These are phyloP conservation scores for Drosophila nikananu DNA, from an alignment of 1,140 invertebrate species.

Conservation along the genomic window DNA sequence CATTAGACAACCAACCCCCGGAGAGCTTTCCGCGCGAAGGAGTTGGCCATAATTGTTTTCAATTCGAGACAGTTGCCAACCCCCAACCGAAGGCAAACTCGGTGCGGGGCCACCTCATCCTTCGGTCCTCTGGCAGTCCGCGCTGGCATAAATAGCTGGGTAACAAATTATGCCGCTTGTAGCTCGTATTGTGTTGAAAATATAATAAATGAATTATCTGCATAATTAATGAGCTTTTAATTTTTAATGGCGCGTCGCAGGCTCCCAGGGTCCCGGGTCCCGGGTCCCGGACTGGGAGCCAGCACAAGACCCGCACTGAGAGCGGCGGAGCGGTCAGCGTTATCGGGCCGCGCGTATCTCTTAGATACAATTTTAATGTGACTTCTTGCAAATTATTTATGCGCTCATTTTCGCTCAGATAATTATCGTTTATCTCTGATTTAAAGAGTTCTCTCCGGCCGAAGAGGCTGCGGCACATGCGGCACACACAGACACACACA, in stretches of 20 bases:
- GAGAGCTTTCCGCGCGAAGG: constrained; percentile 16
- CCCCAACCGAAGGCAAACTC: background rate
- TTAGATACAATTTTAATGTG: constrained; percentile 85
- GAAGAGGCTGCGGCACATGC: constrained; percentile 56
- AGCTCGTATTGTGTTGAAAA: constrained; percentile 74
- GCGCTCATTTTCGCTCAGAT: constrained; percentile 83
- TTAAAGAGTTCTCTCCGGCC: constrained; percentile 66
- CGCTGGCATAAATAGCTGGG: constrained; percentile 65
- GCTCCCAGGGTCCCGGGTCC: constrained; percentile 48
- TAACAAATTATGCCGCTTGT: constrained; percentile 72
- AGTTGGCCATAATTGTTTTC: constrained; percentile 73
- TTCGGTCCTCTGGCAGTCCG: constrained; percentile 24
- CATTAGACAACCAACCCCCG: constrained; percentile 45
- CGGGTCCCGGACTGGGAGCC: constrained; percentile 13
- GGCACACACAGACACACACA: constrained; percentile 5
- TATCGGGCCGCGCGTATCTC: constrained; percentile 74
- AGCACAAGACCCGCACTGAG: constrained; percentile 9
- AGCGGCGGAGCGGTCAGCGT: constrained; percentile 20
- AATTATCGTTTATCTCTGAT: constrained; percentile 85
- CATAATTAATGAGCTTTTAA: constrained; percentile 84
- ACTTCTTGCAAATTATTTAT: constrained; percentile 85
- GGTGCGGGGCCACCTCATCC: constrained; percentile 7
- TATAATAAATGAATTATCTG: constrained; percentile 85
- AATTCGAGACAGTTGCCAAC: constrained; percentile 70
- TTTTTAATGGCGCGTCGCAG: constrained; percentile 77